phyloP scores from a whole-genome alignment of 1,140 invertebrate genomes.

The Mylabris phalerata region DNA sequence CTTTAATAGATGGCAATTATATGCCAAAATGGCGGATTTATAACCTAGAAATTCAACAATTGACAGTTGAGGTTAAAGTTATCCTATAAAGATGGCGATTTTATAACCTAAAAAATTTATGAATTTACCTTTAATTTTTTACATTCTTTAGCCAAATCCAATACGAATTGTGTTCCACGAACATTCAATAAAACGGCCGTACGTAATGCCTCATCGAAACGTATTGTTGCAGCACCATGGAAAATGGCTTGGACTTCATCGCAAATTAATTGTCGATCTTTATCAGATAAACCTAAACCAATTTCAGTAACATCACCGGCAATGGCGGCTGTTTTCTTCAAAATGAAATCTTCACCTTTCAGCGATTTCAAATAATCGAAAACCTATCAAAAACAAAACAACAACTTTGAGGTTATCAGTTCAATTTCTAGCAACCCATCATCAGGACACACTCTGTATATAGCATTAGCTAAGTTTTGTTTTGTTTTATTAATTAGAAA shows the following conservation, averaged over 20 bases:
- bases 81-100: too few species aligned
- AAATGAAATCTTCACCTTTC: conserved; percentile 23
- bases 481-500: background rate
- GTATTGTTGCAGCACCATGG: conserved; percentile 61
- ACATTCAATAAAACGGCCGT: conserved; percentile 52
- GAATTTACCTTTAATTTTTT: conserved; percentile 39
- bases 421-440: background rate
- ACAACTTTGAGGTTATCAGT: background rate
- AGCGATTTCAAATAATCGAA: conserved; percentile 25
- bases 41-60: too few species aligned
- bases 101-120: too few species aligned
- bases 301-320: conserved; percentile 69
- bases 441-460: background rate
- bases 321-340: conserved; percentile 64
- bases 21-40: too few species aligned
- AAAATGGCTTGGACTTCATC: conserved; percentile 57
- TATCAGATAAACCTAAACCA: conserved; percentile 44
- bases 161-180: conserved; percentile 55
- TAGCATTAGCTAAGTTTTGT: background rate
- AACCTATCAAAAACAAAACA: background rate
- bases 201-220: conserved; percentile 59
- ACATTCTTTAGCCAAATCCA: conserved; percentile 53
- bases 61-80: too few species aligned
- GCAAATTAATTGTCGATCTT: conserved; percentile 42
- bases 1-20: too few species aligned